Evolutionary conservation across 2,113 vertebrate genomes (phyloP).

Genomic region (Paedocypris sp.): DNA sequence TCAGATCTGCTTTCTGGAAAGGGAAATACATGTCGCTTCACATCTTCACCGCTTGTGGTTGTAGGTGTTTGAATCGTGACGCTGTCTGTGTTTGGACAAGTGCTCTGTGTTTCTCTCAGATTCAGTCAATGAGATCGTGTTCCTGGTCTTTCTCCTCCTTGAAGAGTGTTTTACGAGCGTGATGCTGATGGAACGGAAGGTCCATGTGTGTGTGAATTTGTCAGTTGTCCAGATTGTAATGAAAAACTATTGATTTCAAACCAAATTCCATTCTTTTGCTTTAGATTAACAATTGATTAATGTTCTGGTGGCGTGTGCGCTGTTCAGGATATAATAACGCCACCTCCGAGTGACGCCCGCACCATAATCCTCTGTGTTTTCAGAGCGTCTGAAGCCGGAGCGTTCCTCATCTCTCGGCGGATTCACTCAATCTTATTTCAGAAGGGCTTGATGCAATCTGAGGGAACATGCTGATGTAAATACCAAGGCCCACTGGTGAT

Average conservation of each 20-base stretch:
- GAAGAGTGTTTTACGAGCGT: too few relatives aligned
- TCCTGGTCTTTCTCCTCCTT: too few relatives aligned
- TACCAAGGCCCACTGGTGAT: constrained; percentile 51
- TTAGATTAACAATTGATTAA: constrained; percentile 31
- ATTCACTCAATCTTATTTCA: constrained; percentile 55
- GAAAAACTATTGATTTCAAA: constrained; percentile 11
- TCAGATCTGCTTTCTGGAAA: too few relatives aligned
- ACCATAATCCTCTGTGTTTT: constrained; percentile 38
- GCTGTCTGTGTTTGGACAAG: too few relatives aligned
- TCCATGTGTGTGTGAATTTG: too few relatives aligned
- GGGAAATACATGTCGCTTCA: too few relatives aligned
- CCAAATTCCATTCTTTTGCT: background rate
- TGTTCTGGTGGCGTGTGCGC: background rate
- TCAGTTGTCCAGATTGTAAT: background rate
- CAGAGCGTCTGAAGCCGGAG: constrained; percentile 24
- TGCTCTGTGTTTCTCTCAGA: too few relatives aligned
- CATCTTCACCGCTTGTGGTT: too few relatives aligned
- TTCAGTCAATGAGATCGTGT: too few relatives aligned
- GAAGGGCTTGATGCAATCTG: constrained; percentile 52
- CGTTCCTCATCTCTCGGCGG: constrained; percentile 25
- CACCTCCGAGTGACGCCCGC: constrained; percentile 32
- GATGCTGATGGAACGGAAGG: too few relatives aligned
- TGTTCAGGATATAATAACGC: constrained; percentile 26
- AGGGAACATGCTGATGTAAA: constrained; percentile 55
- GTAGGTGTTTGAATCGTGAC: too few relatives aligned